Percentiles rank a stretch among this genome's conserved stretches.
These are phyloP conservation scores for Papilio protenor DNA, from an alignment of 2,888 invertebrate genomes.

Conservation along the genomic window DNA sequence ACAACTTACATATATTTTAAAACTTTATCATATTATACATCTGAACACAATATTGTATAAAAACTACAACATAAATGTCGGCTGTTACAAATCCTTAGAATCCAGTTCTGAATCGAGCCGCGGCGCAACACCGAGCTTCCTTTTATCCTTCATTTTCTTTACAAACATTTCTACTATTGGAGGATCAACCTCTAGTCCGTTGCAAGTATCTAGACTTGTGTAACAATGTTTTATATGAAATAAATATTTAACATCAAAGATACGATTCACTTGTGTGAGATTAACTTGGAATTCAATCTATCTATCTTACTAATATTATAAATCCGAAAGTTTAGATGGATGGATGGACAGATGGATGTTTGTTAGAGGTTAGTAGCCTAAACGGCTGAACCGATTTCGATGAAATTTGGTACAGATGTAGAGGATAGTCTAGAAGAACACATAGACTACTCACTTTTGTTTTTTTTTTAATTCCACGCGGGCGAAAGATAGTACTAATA, in stretches of 20 bases:
- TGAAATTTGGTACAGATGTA: too few relatives aligned
- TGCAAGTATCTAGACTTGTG: too few relatives aligned
- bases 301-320: too few relatives aligned
- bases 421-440: too few relatives aligned
- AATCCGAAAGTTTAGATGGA: too few relatives aligned
- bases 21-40: not conserved
- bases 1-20: not conserved
- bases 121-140: constrained; percentile 1
- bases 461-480: too few relatives aligned
- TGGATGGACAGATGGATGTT: too few relatives aligned
- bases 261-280: not conserved
- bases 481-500: too few relatives aligned
- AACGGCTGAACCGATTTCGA: too few relatives aligned
- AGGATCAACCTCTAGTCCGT: constrained; percentile 29
- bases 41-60: not conserved
- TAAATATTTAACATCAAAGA: not conserved
- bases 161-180: constrained; percentile 30
- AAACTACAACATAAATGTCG: constrained; percentile 25
- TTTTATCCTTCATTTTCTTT: constrained; percentile 35
- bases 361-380: too few relatives aligned
- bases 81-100: constrained; percentile 46
- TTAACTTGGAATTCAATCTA: not conserved
- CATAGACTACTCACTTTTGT: too few relatives aligned
- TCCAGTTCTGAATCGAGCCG: constrained; percentile 33
- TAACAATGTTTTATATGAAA: not conserved